Evolutionary conservation across 2,797 vertebrate genomes (phyloP).

Genomic region (Salarias fasciatus): DNA sequence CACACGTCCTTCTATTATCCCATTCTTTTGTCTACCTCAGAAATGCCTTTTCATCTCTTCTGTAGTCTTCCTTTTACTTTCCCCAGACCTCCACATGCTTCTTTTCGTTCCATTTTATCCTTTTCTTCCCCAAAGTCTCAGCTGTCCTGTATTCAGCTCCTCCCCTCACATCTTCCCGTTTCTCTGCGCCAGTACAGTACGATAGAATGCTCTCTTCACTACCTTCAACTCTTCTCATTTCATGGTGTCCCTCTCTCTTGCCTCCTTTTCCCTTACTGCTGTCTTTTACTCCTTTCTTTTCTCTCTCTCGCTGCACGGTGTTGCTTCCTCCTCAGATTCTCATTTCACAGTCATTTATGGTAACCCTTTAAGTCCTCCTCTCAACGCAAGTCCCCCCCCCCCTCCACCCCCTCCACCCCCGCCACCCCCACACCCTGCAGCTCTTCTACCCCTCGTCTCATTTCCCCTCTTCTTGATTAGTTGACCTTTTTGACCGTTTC

Average conservation of each 20-base stretch:
- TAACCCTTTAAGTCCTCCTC: slow-evolving; percentile 69
- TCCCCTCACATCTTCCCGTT: slow-evolving; percentile 40
- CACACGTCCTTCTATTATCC: slow-evolving; percentile 38
- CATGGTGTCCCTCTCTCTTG: slow-evolving; percentile 60
- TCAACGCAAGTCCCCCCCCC: slow-evolving; percentile 67
- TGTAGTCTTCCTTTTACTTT: slow-evolving; percentile 38
- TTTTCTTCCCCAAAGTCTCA: slow-evolving; percentile 33
- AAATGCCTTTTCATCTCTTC: slow-evolving; percentile 51
- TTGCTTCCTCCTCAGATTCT: slow-evolving; percentile 67
- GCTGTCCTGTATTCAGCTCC: slow-evolving; percentile 44
- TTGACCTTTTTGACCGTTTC: slow-evolving; percentile 77
- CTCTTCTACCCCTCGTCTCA: slow-evolving; percentile 62
- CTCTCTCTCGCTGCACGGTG: slow-evolving; percentile 45
- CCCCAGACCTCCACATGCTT: slow-evolving; percentile 25
- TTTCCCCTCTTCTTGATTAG: slow-evolving; percentile 75
- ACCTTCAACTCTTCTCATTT: slow-evolving; percentile 50
- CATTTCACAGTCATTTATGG: slow-evolving; percentile 82
- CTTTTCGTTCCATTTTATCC: slow-evolving; percentile 28
- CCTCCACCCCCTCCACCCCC: slow-evolving; percentile 42
- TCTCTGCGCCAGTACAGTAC: slow-evolving; percentile 53
- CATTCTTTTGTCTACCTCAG: slow-evolving; percentile 44
- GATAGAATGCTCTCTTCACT: slow-evolving; percentile 42
- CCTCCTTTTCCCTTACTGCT: slow-evolving; percentile 43
- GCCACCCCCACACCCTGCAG: slow-evolving; percentile 9
- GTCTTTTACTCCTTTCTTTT: slow-evolving; percentile 55